These are phyloP conservation scores for Phaethon lepturus DNA, from an alignment of 2,113 vertebrate genomes.

Conservation along the genomic window DNA sequence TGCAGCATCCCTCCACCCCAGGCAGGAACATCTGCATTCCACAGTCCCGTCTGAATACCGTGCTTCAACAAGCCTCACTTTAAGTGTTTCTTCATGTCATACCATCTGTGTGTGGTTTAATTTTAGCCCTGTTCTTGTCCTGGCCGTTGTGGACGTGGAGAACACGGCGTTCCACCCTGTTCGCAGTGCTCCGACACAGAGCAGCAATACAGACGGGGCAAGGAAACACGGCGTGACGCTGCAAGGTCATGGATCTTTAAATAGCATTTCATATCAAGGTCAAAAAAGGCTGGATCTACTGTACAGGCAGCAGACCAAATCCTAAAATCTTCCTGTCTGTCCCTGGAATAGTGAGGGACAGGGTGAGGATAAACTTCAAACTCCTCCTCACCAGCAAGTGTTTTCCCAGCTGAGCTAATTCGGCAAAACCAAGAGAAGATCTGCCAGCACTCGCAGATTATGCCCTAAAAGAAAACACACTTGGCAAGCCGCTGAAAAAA, in stretches of 20 bases:
- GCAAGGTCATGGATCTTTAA: background rate
- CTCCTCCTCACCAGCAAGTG: background rate
- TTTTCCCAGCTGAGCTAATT: background rate
- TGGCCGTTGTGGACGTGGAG: background rate
- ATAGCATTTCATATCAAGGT: background rate
- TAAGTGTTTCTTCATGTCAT: background rate
- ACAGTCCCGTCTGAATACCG: background rate
- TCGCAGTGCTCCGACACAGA: background rate
- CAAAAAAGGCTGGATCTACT: background rate
- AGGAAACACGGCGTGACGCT: background rate
- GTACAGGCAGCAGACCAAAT: background rate
- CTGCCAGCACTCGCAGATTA: background rate
- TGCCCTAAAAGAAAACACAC: background rate
- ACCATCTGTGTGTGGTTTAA: constrained; percentile 14
- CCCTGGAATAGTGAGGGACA: background rate
- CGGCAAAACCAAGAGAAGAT: background rate
- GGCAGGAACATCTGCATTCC: constrained; percentile 22
- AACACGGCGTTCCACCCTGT: background rate
- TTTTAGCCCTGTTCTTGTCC: constrained; percentile 18
- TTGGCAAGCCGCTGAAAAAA: background rate
- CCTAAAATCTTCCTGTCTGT: background rate
- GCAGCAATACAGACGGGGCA: background rate
- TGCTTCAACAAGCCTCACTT: background rate
- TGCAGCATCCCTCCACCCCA: background rate
- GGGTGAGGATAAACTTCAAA: background rate